A percentile compares a stretch with the other conserved stretches of the same genome.
Conservation (phyloP, 1,140 invertebrate genomes). For the Capitella teleta region DNA sequence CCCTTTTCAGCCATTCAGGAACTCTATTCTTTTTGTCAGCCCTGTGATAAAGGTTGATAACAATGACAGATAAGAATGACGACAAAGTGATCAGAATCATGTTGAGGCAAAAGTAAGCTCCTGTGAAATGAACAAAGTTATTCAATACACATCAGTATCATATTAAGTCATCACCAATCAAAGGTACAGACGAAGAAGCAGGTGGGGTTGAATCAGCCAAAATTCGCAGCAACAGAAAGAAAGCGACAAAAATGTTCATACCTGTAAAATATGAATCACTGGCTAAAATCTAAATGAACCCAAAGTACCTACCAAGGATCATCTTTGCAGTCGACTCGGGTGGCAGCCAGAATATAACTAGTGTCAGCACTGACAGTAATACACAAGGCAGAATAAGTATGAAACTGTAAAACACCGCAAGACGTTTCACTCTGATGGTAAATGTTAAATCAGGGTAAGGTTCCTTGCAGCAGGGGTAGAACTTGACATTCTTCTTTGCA, state of each 20-base stretch:
- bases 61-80: conserved; percentile 37
- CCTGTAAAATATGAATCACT: conserved; percentile 14
- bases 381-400: conserved; percentile 20
- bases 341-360: conserved; percentile 21
- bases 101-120: conserved; percentile 43
- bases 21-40: conserved; percentile 24
- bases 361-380: conserved; percentile 16
- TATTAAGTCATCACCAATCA: conserved; percentile 28
- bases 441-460: conserved; percentile 49
- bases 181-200: conserved; percentile 36
- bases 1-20: conserved; percentile 25
- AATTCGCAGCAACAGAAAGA: conserved; percentile 31
- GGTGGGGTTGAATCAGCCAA: conserved; percentile 33
- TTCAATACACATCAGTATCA: neutral
- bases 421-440: conserved; percentile 16
- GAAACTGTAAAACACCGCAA: conserved; percentile 17
- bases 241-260: conserved; percentile 41
- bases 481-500: conserved; percentile 31
- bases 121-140: conserved; percentile 16
- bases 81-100: conserved; percentile 43
- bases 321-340: conserved; percentile 21
- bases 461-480: conserved; percentile 48
- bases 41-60: conserved; percentile 41
- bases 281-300: conserved; percentile 7
- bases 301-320: conserved; percentile 17